A percentile compares a stretch with the other conserved stretches of the same genome.
Conservation (phyloP, 2,888 invertebrate genomes). For the Tiphia femorata region DNA sequence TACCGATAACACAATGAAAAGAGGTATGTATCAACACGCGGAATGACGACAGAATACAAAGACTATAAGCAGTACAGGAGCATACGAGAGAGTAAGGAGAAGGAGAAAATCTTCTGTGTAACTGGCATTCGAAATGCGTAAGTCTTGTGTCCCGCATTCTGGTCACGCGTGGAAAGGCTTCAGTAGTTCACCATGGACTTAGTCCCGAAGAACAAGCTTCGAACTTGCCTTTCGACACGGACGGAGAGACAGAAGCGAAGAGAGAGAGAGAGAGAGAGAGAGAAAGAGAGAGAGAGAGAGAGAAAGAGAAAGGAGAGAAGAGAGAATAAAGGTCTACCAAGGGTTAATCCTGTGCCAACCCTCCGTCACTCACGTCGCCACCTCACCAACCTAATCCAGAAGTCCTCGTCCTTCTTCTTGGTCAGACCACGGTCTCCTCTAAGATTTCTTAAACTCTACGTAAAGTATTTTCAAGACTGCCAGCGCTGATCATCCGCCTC, state of each 20-base stretch:
- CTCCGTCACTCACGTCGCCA: conserved; percentile 40
- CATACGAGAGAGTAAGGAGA: not conserved
- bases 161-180: conserved; percentile 51
- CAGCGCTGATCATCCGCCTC: too few species aligned
- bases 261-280: not conserved
- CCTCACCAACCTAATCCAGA: conserved; percentile 31
- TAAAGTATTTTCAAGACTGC: too few species aligned
- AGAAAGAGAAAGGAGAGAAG: conserved; percentile 13
- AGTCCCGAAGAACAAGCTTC: conserved; percentile 28
- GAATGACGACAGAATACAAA: not conserved
- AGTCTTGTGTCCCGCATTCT: conserved; percentile 36
- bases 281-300: not conserved
- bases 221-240: conserved; percentile 23
- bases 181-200: conserved; percentile 50
- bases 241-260: not conserved
- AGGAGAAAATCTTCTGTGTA: not conserved
- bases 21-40: not conserved
- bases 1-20: not conserved
- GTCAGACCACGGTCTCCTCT: not conserved
- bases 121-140: not conserved
- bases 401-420: conserved; percentile 19
- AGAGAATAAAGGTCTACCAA: conserved; percentile 36
- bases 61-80: too few species aligned
- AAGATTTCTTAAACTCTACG: not conserved
- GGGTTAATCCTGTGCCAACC: conserved; percentile 48